A percentile compares a stretch with the other conserved stretches of the same genome.
phyloP scores from a whole-genome alignment of 2,113 vertebrate species.

The Ia io region DNA sequence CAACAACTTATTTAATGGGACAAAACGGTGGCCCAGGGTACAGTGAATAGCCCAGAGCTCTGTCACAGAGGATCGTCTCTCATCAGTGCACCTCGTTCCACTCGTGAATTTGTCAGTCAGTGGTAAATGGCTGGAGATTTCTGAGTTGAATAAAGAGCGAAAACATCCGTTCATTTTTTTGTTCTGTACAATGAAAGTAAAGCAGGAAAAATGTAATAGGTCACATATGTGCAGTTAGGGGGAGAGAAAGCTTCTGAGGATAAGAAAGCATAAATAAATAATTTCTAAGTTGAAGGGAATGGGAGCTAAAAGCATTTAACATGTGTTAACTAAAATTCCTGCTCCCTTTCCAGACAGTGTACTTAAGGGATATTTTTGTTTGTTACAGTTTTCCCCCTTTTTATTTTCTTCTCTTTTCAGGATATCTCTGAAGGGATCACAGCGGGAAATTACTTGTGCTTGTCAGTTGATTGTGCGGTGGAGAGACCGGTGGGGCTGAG shows the following conservation, averaged over 20 bases:
- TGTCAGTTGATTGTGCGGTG: constrained; percentile 76
- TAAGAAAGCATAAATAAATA: neutral
- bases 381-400: neutral
- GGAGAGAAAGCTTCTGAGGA: neutral
- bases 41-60: neutral
- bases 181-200: neutral
- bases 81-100: neutral
- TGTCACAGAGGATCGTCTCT: neutral
- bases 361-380: constrained; percentile 10
- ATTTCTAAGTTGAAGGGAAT: neutral
- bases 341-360: neutral
- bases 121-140: neutral
- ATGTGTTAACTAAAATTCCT: neutral
- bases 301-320: neutral
- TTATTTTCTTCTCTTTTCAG: constrained; percentile 58
- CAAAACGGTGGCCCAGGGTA: fast-evolving
- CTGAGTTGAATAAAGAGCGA: neutral
- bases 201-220: neutral
- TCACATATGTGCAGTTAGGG: neutral
- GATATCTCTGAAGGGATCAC: constrained; percentile 76
- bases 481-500: constrained; percentile 58
- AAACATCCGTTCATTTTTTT: neutral
- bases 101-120: neutral
- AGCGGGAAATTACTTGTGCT: constrained; percentile 80
- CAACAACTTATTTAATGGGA: too few relatives aligned